phyloP scores from a whole-genome alignment of 2,888 invertebrate genomes.

The Andrena bicolor region DNA sequence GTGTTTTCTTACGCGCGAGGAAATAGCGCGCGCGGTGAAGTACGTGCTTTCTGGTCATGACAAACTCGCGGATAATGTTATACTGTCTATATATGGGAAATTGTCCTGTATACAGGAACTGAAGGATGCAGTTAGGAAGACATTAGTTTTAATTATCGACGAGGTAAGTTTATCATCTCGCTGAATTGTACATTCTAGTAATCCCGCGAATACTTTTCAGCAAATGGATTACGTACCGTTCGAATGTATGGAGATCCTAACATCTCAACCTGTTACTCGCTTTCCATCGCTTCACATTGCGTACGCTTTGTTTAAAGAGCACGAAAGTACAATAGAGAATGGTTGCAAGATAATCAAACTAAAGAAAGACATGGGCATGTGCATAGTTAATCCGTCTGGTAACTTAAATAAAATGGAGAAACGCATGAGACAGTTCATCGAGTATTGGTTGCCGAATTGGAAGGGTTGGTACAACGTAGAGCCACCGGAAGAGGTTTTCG shows the following conservation, averaged over 20 bases:
- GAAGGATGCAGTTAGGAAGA: conserved; percentile 86
- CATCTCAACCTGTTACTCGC: conserved; percentile 89
- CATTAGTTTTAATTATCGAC: conserved; percentile 89
- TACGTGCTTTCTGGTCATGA: conserved; percentile 81
- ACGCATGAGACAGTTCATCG: conserved; percentile 87
- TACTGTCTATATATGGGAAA: conserved; percentile 79
- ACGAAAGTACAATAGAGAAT: conserved; percentile 86
- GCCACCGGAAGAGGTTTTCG: conserved; percentile 87
- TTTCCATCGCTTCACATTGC: conserved; percentile 91
- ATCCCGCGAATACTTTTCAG: conserved; percentile 84
- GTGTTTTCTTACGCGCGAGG: conserved; percentile 80
- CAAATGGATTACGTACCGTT: conserved; percentile 92
- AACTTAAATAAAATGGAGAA: conserved; percentile 89
- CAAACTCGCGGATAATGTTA: conserved; percentile 79
- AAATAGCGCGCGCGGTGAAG: conserved; percentile 84
- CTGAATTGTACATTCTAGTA: neutral
- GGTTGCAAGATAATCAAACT: conserved; percentile 87
- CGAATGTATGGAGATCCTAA: conserved; percentile 90
- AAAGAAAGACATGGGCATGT: conserved; percentile 86
- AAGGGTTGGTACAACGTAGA: conserved; percentile 86
- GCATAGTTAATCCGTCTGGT: conserved; percentile 88
- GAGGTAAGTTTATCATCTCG: conserved; percentile 81
- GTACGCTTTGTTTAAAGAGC: conserved; percentile 88
- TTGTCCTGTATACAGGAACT: conserved; percentile 73
- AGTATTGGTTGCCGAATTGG: conserved; percentile 88